Evolutionary conservation across 92 coral and sea anemone genomes (phyloP), one percentile per base, ranked within the genome.

Genomic region (Zoanthus gigantus): DNA sequence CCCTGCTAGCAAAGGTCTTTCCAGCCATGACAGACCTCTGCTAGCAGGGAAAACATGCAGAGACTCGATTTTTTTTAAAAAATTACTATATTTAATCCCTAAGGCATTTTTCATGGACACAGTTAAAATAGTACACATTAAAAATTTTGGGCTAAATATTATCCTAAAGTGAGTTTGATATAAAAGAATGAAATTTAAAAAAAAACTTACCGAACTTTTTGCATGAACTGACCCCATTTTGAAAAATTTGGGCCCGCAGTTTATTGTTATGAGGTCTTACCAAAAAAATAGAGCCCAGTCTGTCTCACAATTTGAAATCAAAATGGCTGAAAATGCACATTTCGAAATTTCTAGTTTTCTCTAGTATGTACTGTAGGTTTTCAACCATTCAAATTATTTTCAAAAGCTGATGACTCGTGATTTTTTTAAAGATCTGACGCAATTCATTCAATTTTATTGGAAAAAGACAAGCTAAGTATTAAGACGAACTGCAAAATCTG

Each of bases 171-270:
- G 10, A 50, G 53, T 29, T 23, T 32, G 53, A 9, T 52, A 77
- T 3, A 50, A 7, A 50, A 50, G 56, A 50, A 10, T 56, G 8
- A 23, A 28, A 11, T 53, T 17, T 23, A n/a, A 63, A 63, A 63
- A 63, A 63, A 14, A 45, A 80, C 85, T 48, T 61, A 80, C 85
- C 85, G 74, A n/a, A 12, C 74, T 17, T 11, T n/a, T 66, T 14
- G 45, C 85, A 15, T 80, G 42, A 80, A 80, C 85, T 66, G 60
- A 46, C 42, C 74, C 85, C 85, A 80, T 80, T 37, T 80, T 79
- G 57, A 14, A 34, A 14, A 61, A 54, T 8, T 17, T 79, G 85
- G 18, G 85, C 85, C 85, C 85, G 85, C 85, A 47, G 13, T 45
- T 10, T 45, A 15, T 44, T 81, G 73, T 34, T 23, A 42, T 60